A percentile compares a stretch with the other conserved stretches of the same genome.
phyloP scores from a whole-genome alignment of 2,113 vertebrate species.

The Sprattus sprattus region DNA sequence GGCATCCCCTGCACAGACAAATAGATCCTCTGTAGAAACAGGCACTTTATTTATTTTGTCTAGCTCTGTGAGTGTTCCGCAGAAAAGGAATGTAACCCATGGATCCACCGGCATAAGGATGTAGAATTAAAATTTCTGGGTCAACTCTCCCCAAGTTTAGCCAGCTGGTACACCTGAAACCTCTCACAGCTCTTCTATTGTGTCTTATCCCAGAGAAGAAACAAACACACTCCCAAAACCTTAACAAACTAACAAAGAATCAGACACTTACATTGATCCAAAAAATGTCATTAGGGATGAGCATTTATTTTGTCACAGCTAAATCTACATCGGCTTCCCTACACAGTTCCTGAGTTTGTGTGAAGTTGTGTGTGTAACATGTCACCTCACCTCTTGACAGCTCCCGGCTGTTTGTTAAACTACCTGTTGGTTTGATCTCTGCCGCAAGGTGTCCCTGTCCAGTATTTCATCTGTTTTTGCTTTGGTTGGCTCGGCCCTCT shows the following conservation, averaged over 20 bases:
- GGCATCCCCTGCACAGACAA: background rate
- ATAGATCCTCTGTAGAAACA: background rate
- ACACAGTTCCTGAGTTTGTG: background rate
- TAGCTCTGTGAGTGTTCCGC: background rate
- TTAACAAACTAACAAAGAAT: background rate
- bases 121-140: background rate
- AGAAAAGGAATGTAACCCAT: background rate
- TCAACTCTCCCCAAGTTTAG: background rate
- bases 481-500: conserved; percentile 22
- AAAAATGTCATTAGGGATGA: background rate
- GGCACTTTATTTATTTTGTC: background rate
- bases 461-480: conserved; percentile 28
- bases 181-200: background rate
- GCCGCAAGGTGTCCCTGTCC: background rate
- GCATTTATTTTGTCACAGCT: too few relatives aligned
- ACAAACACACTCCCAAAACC: background rate
- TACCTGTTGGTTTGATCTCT: background rate
- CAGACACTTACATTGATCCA: background rate
- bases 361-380: background rate
- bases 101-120: background rate
- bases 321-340: background rate
- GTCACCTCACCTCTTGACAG: background rate
- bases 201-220: background rate
- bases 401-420: background rate
- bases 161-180: background rate